Evolutionary conservation across 2,113 vertebrate species (phyloP), one percentile per base, ranked within the genome.

Genomic region (Uria lomvia): DNA sequence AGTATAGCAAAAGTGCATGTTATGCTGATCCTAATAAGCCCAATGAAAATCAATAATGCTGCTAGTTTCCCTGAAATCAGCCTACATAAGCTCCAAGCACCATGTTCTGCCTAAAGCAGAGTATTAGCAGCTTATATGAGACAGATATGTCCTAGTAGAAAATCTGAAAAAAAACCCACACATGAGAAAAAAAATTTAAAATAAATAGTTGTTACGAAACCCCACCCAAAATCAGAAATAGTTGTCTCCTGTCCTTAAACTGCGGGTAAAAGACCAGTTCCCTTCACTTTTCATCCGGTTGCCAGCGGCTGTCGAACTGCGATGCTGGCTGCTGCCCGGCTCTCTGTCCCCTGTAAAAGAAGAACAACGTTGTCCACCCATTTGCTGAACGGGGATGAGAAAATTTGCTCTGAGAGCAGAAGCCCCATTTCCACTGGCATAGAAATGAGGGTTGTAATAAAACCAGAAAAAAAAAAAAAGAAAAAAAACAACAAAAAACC

Each of bases 41-140:
- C 87, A 90, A 95, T 95, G 95, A 97, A 98, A 98, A 98, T 98
- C 98, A 98, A 97, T 98, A 98, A 98, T 52, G 92, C 92, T 97
- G 94, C 97, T 98, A 93, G 95, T 95, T 96, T 96, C 96, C 97
- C 96, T 91, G 97, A 97, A 97, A 98, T 95, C 90, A 91, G 94
- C 66, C 96, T 83, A 86, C 88, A 72, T 90, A 94, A 97, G 88
- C 94, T 97, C 86, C 84, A 88, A 94, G 93, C 86, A 78, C 56
- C 19, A 1, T 96, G 97, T 96, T 97, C 96, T 96, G 97, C 97
- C 97, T 96, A 80, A 90, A 98, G 96, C 92, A 88, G 58, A 86
- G 42, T 90, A 97, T 97, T 96, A 97, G 96, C 73, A 93, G 94
- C 90, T 98, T 96, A 88, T 34, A 86, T 36, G 27, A 72, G 86